A percentile compares a stretch with the other conserved stretches of the same genome.
Conservation (phyloP, 37 sponge, comb jelly and placozoan species). For the Hexactinellida sp. region DNA sequence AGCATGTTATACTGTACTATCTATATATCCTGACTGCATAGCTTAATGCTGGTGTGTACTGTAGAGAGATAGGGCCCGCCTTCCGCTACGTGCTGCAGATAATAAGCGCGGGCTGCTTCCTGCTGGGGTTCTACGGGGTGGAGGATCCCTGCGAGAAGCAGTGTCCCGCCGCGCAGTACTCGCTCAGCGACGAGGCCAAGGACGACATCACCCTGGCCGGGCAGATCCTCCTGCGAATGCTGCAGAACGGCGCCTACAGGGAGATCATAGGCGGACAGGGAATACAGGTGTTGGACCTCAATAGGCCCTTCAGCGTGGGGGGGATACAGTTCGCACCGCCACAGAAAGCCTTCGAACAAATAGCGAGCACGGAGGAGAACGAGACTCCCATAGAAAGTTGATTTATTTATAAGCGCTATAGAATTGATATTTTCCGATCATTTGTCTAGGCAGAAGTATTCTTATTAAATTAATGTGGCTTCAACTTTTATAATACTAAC, state of each 20-base stretch:
- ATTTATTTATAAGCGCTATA: too few relatives aligned
- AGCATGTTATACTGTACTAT: too few relatives aligned
- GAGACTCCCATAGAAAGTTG: too few relatives aligned
- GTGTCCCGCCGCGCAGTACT: background rate
- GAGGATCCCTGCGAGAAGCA: conserved; percentile 80
- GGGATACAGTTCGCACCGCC: background rate
- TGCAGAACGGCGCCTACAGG: conserved; percentile 62
- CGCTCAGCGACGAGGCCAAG: background rate
- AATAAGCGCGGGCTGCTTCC: conserved; percentile 68
- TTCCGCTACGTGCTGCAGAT: conserved; percentile 52
- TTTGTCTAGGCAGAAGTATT: too few relatives aligned
- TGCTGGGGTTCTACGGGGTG: conserved; percentile 73
- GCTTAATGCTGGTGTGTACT: background rate
- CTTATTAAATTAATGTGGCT: too few relatives aligned
- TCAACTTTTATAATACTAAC: too few relatives aligned
- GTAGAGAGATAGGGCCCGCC: background rate
- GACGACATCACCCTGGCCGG: conserved; percentile 73
- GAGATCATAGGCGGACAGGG: conserved; percentile 50
- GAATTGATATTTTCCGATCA: too few relatives aligned
- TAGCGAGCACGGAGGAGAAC: background rate
- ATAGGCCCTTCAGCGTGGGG: background rate
- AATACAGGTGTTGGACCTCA: background rate
- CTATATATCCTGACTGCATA: too few relatives aligned
- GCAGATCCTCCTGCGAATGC: conserved; percentile 62
- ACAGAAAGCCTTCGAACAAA: background rate